Evolutionary conservation across 2,888 invertebrate species (phyloP), one percentile per base, ranked within the genome.

Genomic region (Volucella bombylans): DNA sequence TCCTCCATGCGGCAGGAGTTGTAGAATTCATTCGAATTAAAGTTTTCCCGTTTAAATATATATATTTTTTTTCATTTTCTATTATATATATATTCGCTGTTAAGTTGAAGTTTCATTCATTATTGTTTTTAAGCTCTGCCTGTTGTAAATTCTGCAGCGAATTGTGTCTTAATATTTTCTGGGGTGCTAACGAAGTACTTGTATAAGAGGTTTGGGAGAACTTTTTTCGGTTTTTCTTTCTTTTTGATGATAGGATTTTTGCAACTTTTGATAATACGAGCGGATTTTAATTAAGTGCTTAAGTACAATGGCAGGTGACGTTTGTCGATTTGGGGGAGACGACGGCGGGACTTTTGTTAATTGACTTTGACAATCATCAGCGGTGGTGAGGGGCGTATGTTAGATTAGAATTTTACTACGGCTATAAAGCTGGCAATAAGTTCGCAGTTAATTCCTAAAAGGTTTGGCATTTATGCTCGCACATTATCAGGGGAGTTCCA

Each of bases 21-120:
- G 65, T 45, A 54, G 43, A 31, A 67, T 82, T 78, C 62, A 67
- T 80, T 82, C 74, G 67, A 71, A 78, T 69, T 83, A 69, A 80
- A 80, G 76, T 76, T 64, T 71, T 14, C 43, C 47, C 52, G 52
- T 41, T 68, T 65, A 59, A 14, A 10, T 43, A 15, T 23, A 9
- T 23, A 9, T 43, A 57, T 59, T 54, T 31, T 54, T 55, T 62
- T 57, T 45, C 15, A 39, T 41, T 45, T 61, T 43, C 54, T n/a
- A n/a, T n/a, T n/a, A n/a, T n/a, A n/a, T n/a, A n/a, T 10, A 45
- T n/a, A 11, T n/a, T 45, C 4, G 11, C 47, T 41, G 41, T 18
- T 41, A 11, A 45, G 47, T 52, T 43, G 59, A 55, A 79, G 47
- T 73, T 79, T 6, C 6, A 73, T 73, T 73, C 79, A 67, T 67